A percentile compares a stretch with the other conserved stretches of the same genome.
Evolutionary conservation across 1,140 invertebrate species (phyloP).

Genomic region (Plutomurus gul): DNA sequence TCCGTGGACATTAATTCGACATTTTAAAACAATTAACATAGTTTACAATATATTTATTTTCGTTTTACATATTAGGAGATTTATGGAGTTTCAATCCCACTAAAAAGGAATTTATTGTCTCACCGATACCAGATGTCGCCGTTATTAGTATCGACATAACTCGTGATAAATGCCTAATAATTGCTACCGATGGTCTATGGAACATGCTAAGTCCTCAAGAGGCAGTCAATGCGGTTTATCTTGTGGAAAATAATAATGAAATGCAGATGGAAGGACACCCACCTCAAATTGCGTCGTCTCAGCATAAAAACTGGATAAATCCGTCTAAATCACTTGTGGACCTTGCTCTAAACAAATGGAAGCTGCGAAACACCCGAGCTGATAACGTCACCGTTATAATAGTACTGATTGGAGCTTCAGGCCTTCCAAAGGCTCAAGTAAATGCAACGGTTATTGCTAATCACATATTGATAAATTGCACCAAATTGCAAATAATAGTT

Average conservation of each 20-base stretch:
- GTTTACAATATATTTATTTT: too few relatives aligned
- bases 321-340: slow-evolving; percentile 89
- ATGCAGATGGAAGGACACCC: slow-evolving; percentile 57
- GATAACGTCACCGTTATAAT: slow-evolving; percentile 96
- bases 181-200: slow-evolving; percentile 96
- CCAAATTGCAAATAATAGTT: neutral
- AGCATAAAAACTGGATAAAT: slow-evolving; percentile 71
- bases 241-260: slow-evolving; percentile 80
- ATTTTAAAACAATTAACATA: too few relatives aligned
- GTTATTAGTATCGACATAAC: slow-evolving; percentile 82
- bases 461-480: neutral
- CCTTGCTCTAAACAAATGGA: slow-evolving; percentile 76
- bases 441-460: too few relatives aligned
- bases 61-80: slow-evolving; percentile 82
- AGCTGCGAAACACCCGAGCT: slow-evolving; percentile 77
- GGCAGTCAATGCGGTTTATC: slow-evolving; percentile 82
- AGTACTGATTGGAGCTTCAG: slow-evolving; percentile 87
- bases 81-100: slow-evolving; percentile 95
- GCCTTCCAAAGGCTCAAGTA: slow-evolving; percentile 73
- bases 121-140: slow-evolving; percentile 93
- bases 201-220: slow-evolving; percentile 86
- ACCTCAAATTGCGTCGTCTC: slow-evolving; percentile 18
- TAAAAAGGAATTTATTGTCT: slow-evolving; percentile 89
- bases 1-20: too few relatives aligned
- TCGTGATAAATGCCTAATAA: slow-evolving; percentile 81